A percentile compares a stretch with the other conserved stretches of the same genome.
Conservation (phyloP, 2,113 vertebrate genomes). For the Anguilla japonica region DNA sequence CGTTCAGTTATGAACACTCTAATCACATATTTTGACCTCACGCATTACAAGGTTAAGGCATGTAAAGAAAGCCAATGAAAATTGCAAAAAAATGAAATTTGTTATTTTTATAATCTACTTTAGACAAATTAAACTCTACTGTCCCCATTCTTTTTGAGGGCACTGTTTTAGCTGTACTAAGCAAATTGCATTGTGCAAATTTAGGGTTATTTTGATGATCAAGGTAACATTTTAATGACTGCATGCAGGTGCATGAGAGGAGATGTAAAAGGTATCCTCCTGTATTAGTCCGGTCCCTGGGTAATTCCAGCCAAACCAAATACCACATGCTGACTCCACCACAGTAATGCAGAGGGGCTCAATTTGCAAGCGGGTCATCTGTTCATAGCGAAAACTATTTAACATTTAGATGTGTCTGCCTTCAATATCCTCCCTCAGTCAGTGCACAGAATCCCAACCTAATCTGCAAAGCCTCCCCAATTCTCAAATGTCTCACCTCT, state of each 20-base stretch:
- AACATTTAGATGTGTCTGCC: constrained; percentile 45
- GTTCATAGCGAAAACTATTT: constrained; percentile 43
- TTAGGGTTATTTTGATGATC: no score
- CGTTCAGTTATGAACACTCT: no score
- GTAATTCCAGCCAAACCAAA: background rate
- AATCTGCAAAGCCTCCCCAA: background rate
- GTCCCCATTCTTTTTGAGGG: no score
- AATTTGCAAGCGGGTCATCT: no score
- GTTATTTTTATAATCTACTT: no score
- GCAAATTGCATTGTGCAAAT: no score
- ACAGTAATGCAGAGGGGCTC: constrained; percentile 42
- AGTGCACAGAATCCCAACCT: background rate
- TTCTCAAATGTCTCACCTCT: background rate
- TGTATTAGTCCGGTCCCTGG: background rate
- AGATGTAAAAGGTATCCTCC: background rate
- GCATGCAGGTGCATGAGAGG: background rate
- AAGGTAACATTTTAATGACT: background rate
- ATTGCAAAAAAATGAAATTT: no score
- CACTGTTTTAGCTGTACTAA: no score
- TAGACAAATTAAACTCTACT: no score
- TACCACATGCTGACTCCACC: constrained; percentile 50
- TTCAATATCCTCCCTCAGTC: background rate
- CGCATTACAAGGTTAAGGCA: no score
- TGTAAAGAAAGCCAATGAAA: no score
- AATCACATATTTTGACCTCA: no score